These are phyloP conservation scores for Homarus americanus DNA, from an alignment of 1,140 invertebrate species.

Conservation along the genomic window DNA sequence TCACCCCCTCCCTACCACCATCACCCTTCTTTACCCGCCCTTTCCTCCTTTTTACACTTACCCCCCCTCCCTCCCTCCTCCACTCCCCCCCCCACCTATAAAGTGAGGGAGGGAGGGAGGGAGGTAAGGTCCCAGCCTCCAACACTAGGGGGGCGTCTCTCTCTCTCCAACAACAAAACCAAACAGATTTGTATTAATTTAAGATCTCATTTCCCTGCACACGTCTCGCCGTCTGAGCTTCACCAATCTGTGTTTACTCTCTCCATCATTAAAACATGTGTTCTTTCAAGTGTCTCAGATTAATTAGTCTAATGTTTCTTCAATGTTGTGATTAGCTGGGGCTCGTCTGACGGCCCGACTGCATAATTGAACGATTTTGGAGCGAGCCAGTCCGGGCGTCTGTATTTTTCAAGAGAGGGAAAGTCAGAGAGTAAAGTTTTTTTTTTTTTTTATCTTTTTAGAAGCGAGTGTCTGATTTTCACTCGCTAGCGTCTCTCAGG, in stretches of 20 bases:
- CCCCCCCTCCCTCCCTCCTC: background rate
- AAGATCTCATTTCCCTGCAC: conserved; percentile 22
- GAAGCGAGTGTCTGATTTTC: background rate
- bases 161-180: conserved; percentile 1
- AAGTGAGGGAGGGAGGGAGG: background rate
- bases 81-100: background rate
- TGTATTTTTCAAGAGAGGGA: background rate
- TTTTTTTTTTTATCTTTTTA: background rate
- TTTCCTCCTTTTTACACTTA: background rate
- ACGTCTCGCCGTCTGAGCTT: background rate
- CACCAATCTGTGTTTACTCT: background rate
- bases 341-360: conserved; percentile 6
- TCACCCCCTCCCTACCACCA: too few species aligned
- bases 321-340: conserved; percentile 47
- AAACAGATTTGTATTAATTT: conserved; percentile 49
- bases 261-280: conserved; percentile 57
- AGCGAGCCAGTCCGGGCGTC: conserved; percentile 10
- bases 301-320: conserved; percentile 57
- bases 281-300: conserved; percentile 49
- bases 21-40: background rate
- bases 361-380: conserved; percentile 50
- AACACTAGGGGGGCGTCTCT: background rate
- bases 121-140: background rate
- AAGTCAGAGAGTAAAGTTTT: conserved; percentile 9
- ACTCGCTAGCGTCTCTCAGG: conserved; percentile 5